Conservation (phyloP, 1,140 invertebrate species). For the Drusus annulatus region DNA sequence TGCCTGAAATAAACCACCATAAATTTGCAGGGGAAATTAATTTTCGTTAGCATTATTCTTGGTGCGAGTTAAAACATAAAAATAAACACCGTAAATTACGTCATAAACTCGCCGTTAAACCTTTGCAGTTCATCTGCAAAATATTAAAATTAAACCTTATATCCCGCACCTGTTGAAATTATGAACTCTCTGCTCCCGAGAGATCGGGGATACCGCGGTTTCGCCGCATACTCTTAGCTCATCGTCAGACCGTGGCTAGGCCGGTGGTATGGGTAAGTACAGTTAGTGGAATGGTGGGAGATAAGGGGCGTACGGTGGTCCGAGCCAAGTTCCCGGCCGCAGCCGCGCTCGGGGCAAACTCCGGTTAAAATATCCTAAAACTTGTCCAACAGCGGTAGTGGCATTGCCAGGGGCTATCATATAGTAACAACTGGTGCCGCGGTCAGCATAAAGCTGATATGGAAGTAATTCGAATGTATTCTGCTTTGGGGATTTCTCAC, state of each 20-base stretch:
- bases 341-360: neutral
- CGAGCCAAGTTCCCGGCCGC: slow-evolving; percentile 12
- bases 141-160: neutral
- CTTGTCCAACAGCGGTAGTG: neutral
- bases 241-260: neutral
- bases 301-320: neutral
- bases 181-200: neutral
- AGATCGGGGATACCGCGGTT: neutral
- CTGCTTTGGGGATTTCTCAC: too few species aligned
- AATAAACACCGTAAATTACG: too few species aligned
- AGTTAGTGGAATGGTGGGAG: neutral
- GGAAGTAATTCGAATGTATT: too few species aligned
- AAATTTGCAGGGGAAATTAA: too few species aligned
- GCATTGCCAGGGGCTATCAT: neutral
- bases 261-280: neutral
- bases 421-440: neutral
- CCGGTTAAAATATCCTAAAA: slow-evolving; percentile 3
- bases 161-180: neutral
- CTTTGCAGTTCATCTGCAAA: neutral
- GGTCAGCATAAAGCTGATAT: too few species aligned
- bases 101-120: too few species aligned
- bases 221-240: neutral
- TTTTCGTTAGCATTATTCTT: too few species aligned
- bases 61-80: too few species aligned
- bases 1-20: too few species aligned